Base-by-base conservation (phyloP, 92 coral and sea anemone species). In the Bergia sp. region DNA sequence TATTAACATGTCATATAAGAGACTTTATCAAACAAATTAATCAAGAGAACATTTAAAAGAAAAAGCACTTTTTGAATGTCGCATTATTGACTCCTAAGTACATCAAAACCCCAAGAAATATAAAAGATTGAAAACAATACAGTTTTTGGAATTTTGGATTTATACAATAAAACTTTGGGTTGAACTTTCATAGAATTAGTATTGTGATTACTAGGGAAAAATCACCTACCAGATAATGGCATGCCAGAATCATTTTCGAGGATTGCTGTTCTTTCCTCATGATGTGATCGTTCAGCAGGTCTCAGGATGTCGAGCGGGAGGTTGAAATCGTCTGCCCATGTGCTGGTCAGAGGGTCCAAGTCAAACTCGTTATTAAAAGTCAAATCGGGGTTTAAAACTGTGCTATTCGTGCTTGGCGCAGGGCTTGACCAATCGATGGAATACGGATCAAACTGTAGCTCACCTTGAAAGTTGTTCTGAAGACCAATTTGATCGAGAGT, bases 361-460 rank as follows among this genome's bases (percentile, higher is more conserved):
- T 95, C 96, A 76, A 95, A 85, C 16, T 61, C 90, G 29, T 90
- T 69, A 55, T 78, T 92, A 20, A 77, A 58, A 71, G 87, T 42
- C 38, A 81, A 90, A 76, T 73, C 67, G 67, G 90, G 89, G 44
- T 89, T 79, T 42, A 88, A 92, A 2, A 86, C 49, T 39, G 93
- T 81, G 38, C 87, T 79, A 67, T 84, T 90, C 57, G 96, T 86
- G 75, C 75, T 71, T 37, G 77, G 49, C 0, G 91, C 37, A 49
- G 90, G 87, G 49, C 89, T 67, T 8, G 82, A 58, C 84, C 94
- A 93, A 79, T 93, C 96, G 86, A 95, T 93, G 18, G 95, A 91
- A 88, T 79, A 93, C 3, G 96, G 96, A 77, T 94, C 92, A 78
- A 89, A 93, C 21, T n/a, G 81, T 66, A 91, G 73, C 41, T 88